phyloP scores from a whole-genome alignment of 1,140 invertebrate species.

The Cyrtorhinus lividipennis region DNA sequence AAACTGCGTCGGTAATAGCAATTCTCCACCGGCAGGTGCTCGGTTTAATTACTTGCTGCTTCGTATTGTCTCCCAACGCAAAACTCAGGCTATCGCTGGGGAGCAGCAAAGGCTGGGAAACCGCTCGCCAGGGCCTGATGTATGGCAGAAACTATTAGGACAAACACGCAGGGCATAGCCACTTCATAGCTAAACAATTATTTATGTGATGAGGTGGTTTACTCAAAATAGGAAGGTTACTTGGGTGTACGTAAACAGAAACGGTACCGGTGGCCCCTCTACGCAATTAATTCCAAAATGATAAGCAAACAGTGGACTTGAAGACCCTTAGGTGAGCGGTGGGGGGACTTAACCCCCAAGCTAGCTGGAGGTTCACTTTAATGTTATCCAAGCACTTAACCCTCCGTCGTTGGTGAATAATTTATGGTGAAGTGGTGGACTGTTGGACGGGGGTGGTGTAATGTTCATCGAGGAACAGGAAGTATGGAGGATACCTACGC shows the following conservation, averaged over 20 bases:
- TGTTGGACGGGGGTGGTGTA: too few relatives aligned
- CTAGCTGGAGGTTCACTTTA: slow-evolving; percentile 1
- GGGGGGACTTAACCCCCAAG: background rate
- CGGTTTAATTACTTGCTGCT: too few relatives aligned
- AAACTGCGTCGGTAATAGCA: too few relatives aligned
- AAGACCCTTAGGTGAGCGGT: background rate
- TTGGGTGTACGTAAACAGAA: background rate
- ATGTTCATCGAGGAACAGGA: too few relatives aligned
- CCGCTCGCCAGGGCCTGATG: too few relatives aligned
- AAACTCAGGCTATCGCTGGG: too few relatives aligned
- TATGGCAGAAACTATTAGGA: background rate
- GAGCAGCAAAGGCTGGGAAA: too few relatives aligned
- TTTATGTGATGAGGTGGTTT: slow-evolving; percentile 1
- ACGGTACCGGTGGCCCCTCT: background rate
- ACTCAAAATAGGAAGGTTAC: slow-evolving; percentile 2
- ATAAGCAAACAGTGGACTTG: slow-evolving; percentile 5
- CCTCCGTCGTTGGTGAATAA: slow-evolving; percentile 1
- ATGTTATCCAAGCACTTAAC: slow-evolving; percentile 9
- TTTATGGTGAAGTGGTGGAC: slow-evolving; percentile 3
- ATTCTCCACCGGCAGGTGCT: too few relatives aligned
- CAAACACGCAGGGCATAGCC: background rate
- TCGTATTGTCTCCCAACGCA: too few relatives aligned
- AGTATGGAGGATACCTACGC: too few relatives aligned
- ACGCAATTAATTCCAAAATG: slow-evolving; percentile 7
- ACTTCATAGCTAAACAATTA: background rate